Evolutionary conservation across 2,888 invertebrate species (phyloP).

Genomic region (Limenitis camilla): DNA sequence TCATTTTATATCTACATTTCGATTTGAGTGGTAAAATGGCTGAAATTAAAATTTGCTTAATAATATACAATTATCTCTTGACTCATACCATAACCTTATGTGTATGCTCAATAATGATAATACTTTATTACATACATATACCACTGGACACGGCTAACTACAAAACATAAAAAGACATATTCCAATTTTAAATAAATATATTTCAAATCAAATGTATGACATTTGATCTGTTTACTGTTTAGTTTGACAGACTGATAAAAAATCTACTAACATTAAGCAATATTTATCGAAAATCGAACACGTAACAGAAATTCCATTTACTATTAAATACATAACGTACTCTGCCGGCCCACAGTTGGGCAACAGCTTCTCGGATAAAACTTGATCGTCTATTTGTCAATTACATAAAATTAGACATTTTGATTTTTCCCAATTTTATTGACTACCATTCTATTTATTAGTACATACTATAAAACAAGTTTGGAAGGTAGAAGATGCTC

Average conservation of each 20-base stretch:
- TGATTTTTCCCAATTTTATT: slow-evolving; percentile 57
- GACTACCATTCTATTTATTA: slow-evolving; percentile 57
- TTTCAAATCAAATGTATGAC: slow-evolving; percentile 75
- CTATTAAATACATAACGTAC: slow-evolving; percentile 58
- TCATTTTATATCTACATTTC: slow-evolving; percentile 71
- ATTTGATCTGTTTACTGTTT: slow-evolving; percentile 63
- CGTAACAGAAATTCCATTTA: slow-evolving; percentile 65
- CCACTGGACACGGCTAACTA: slow-evolving; percentile 68
- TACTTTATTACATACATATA: slow-evolving; percentile 54
- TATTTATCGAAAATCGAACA: slow-evolving; percentile 70
- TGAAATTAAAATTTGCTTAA: slow-evolving; percentile 64
- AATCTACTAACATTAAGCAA: slow-evolving; percentile 73
- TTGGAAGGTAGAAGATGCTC: slow-evolving; percentile 62
- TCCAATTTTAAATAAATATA: slow-evolving; percentile 73
- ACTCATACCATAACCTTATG: slow-evolving; percentile 43
- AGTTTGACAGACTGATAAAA: slow-evolving; percentile 67
- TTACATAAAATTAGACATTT: slow-evolving; percentile 56
- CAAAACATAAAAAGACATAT: slow-evolving; percentile 72
- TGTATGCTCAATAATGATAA: slow-evolving; percentile 45
- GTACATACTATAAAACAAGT: slow-evolving; percentile 69
- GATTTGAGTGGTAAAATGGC: slow-evolving; percentile 63
- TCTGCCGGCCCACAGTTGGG: slow-evolving; percentile 44
- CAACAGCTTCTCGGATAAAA: slow-evolving; percentile 56
- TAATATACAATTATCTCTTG: slow-evolving; percentile 60
- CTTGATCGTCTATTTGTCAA: slow-evolving; percentile 57